These are phyloP conservation scores for Muscidifurax raptorellus DNA, from an alignment of 1,140 invertebrate genomes.

Conservation along the genomic window DNA sequence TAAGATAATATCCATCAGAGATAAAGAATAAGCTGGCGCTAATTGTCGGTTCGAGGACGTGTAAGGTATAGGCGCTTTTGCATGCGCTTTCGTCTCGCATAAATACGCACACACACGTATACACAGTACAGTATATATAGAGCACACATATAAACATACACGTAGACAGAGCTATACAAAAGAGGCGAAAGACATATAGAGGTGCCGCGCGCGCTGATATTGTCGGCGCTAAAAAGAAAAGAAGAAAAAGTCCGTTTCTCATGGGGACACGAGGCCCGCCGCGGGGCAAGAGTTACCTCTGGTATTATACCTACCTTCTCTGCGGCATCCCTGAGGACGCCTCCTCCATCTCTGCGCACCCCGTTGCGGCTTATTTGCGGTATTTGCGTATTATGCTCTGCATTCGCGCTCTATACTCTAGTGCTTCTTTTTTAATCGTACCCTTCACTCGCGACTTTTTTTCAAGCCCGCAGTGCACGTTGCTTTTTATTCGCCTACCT, in stretches of 20 bases:
- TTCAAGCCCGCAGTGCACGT: background rate
- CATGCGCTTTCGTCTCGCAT: background rate
- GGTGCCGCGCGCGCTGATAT: background rate
- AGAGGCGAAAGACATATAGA: background rate
- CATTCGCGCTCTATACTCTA: background rate
- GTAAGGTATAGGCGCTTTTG: background rate
- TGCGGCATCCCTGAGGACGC: conserved; percentile 1
- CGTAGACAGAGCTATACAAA: background rate
- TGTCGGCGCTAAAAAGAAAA: background rate
- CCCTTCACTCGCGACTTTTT: background rate
- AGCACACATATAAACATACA: background rate
- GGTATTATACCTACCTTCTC: background rate
- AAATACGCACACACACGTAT: too few relatives aligned
- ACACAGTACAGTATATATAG: background rate
- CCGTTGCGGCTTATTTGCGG: conserved; percentile 11
- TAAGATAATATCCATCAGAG: too few relatives aligned
- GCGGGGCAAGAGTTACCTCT: background rate
- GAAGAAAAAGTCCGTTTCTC: background rate
- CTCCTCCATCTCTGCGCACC: background rate
- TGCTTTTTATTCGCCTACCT: background rate
- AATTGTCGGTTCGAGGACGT: background rate
- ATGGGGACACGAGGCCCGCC: conserved; percentile 5
- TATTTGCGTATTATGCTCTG: conserved; percentile 2
- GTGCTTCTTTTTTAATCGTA: background rate
- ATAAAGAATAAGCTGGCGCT: background rate